Conservation (phyloP, 2,113 vertebrate species). For the Plecotus auritus region DNA sequence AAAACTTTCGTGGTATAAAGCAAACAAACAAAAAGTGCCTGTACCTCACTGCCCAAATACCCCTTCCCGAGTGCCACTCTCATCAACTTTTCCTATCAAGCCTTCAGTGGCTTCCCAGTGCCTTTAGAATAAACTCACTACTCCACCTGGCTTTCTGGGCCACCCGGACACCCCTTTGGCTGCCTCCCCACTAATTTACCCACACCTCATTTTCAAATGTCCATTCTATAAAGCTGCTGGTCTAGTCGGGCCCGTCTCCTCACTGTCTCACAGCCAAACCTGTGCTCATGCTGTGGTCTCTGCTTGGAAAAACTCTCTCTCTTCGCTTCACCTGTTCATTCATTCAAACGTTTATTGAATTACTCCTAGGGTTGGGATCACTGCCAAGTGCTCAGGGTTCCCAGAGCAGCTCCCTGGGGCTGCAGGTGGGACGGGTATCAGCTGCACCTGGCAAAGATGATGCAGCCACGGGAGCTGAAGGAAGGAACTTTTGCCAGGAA, state of each 20-base stretch:
- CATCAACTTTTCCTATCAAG: background rate
- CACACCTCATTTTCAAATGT: background rate
- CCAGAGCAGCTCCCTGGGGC: background rate
- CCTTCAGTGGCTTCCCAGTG: background rate
- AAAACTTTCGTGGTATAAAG: background rate
- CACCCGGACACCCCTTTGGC: background rate
- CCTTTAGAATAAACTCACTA: background rate
- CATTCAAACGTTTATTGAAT: background rate
- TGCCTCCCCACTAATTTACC: background rate
- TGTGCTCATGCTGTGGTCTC: background rate
- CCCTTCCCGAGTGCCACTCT: background rate
- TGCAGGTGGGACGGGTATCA: background rate
- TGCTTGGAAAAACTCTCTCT: constrained; percentile 2
- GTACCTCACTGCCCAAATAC: background rate
- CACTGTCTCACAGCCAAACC: background rate
- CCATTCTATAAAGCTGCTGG: background rate
- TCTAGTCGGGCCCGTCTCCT: background rate
- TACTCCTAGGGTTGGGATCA: background rate
- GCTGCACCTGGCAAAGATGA: background rate
- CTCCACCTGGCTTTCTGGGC: background rate
- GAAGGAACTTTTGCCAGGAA: background rate
- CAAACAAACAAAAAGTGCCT: background rate
- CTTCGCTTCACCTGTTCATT: background rate
- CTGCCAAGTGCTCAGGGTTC: background rate
- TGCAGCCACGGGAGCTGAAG: background rate